A percentile compares a stretch with the other conserved stretches of the same genome.
Evolutionary conservation across 2,888 invertebrate genomes (phyloP).

Genomic region (Tachina fera): DNA sequence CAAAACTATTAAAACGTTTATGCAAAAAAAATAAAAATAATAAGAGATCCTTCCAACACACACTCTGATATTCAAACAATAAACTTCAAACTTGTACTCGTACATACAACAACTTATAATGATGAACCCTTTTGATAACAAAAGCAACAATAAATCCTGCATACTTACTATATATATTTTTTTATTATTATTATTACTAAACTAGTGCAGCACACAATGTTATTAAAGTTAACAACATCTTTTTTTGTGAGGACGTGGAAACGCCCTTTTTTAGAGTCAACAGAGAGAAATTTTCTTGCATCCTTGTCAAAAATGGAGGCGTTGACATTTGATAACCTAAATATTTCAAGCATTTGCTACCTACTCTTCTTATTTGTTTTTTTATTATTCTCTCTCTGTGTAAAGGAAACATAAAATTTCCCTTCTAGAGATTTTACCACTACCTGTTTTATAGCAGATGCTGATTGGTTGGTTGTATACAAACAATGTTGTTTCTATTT

Average conservation of each 20-base stretch:
- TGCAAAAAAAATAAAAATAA: constrained; percentile 18
- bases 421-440: constrained; percentile 32
- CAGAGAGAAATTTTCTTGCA: not conserved
- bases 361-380: not conserved
- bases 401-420: too few relatives aligned
- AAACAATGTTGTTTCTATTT: constrained; percentile 4
- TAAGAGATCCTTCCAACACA: constrained; percentile 30
- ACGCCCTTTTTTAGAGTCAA: constrained; percentile 31
- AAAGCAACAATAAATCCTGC: constrained; percentile 20
- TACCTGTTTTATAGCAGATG: constrained; percentile 22
- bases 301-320: constrained; percentile 44
- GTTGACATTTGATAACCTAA: constrained; percentile 38
- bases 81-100: constrained; percentile 52
- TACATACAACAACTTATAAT: constrained; percentile 45
- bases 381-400: not conserved
- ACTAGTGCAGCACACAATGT: constrained; percentile 32
- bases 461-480: constrained; percentile 45
- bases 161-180: constrained; percentile 5
- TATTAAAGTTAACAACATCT: constrained; percentile 10
- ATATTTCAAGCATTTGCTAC: not conserved
- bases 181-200: constrained; percentile 1
- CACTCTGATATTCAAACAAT: constrained; percentile 45
- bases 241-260: constrained; percentile 11
- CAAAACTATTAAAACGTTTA: constrained; percentile 29
- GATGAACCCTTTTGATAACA: constrained; percentile 41